Evolutionary conservation across 2,888 invertebrate genomes (phyloP), one percentile per base, ranked within the genome.

Genomic region (Drosophila engyochracea): DNA sequence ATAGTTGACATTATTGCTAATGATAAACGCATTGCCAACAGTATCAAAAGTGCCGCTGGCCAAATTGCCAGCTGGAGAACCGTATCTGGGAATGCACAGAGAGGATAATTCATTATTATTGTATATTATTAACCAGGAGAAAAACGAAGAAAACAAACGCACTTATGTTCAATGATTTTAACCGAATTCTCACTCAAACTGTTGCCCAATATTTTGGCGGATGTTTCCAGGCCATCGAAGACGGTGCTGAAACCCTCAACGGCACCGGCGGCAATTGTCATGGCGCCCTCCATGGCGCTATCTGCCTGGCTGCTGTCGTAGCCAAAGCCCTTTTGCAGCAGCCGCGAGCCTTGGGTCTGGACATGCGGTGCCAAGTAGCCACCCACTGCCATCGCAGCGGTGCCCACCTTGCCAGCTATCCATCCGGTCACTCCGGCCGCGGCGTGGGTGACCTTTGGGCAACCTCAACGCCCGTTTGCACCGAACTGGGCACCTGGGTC

Each of bases 161-260:
- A 97, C 96, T 95, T 96, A 90, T 97, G 95, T 82, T 95, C 94
- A 49, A 97, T 96, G 64, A 97, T 95, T 87, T 95, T 95, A 0
- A 97, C 96, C 0, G 97, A 97, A 92, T 97, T 96, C 79, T 96
- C 94, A 59, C 96, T 95, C 31, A 97, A 91, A 88, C 94, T 95
- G 41, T 90, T 92, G 12, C 96, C 96, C 59, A 97, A 92, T 57
- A 95, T 95, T 67, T 94, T 94, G 1, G 96, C 96, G 0, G 97
- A 96, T 57, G 94, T 94, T 87, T 97, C 97, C 47, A 97, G 92
- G 4, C 96, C 95, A 82, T 95, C 94, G 91, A 96, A 96, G 16
- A 97, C 95, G 0, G 96, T 96, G 0, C 95, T 94, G 83, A 96
- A 95, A 2, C 96, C 96, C 92, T 95, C 95, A 1, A 96, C 94